Percentiles rank a stretch among this genome's conserved stretches.
These are phyloP conservation scores for Spondyliosoma cantharus DNA, from an alignment of 2,797 vertebrate genomes.

Conservation along the genomic window DNA sequence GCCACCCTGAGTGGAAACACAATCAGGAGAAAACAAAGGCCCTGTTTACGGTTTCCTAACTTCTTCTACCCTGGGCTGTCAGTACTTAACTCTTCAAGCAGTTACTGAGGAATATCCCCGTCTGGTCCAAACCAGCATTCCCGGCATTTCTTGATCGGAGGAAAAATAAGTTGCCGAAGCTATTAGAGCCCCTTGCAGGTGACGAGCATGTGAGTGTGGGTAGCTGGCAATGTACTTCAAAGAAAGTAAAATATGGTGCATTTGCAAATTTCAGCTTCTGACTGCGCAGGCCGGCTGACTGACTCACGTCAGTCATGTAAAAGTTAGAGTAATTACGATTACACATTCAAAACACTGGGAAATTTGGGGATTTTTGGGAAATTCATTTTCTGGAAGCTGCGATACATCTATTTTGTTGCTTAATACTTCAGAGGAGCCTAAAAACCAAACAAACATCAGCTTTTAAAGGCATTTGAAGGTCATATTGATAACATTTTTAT, in stretches of 20 bases:
- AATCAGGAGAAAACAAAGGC: slow-evolving; percentile 57
- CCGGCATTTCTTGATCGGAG: slow-evolving; percentile 3
- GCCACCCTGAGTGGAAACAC: slow-evolving; percentile 58
- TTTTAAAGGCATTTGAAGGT: background rate
- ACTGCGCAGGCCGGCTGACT: background rate
- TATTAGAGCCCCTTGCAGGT: background rate
- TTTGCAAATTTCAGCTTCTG: background rate
- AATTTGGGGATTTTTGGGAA: background rate
- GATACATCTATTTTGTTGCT: background rate
- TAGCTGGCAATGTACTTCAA: background rate
- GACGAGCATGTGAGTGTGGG: background rate
- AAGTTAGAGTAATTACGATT: background rate
- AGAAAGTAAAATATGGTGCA: background rate
- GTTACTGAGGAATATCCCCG: slow-evolving; percentile 38
- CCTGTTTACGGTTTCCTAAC: slow-evolving; percentile 53
- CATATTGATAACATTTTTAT: too few relatives aligned
- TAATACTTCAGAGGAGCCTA: background rate
- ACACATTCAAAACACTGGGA: background rate
- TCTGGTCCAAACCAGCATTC: slow-evolving; percentile 29
- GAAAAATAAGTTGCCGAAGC: background rate
- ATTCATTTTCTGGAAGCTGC: background rate
- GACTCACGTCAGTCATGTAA: background rate
- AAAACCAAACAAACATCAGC: background rate
- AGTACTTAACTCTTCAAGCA: slow-evolving; percentile 12
- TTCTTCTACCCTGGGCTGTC: slow-evolving; percentile 46